Evolutionary conservation across 2,797 vertebrate species (phyloP).

Genomic region (Peromyscus melanophrys): DNA sequence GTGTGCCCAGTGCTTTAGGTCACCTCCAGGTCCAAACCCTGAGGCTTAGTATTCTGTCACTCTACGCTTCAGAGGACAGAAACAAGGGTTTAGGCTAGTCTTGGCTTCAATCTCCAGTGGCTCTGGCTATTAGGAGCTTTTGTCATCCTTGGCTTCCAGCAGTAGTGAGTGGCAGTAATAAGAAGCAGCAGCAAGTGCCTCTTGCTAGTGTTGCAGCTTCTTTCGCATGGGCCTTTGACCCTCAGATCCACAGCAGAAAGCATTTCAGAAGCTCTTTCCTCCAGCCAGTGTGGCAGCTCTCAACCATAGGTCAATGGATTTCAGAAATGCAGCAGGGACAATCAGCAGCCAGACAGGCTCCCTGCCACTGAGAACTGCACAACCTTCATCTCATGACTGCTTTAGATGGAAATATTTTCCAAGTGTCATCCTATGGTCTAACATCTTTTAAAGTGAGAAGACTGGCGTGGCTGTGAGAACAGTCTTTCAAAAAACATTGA

Average conservation of each 20-base stretch:
- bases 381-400: not conserved
- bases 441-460: not conserved
- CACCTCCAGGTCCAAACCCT: not conserved
- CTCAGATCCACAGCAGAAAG: not conserved
- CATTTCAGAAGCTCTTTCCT: not conserved
- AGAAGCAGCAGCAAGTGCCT: not conserved
- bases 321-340: not conserved
- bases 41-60: not conserved
- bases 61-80: not conserved
- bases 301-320: not conserved
- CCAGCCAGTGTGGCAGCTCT: not conserved
- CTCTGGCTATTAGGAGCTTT: not conserved
- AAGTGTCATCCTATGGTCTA: not conserved
- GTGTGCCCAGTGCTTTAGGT: rapidly evolving
- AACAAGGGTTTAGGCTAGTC: not conserved
- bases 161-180: too few relatives aligned
- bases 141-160: not conserved
- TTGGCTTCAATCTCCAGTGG: not conserved
- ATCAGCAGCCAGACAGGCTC: not conserved
- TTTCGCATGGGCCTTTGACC: not conserved
- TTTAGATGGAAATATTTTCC: not conserved
- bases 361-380: not conserved
- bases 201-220: not conserved
- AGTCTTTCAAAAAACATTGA: not conserved
- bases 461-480: not conserved